A percentile compares a stretch with the other conserved stretches of the same genome.
Evolutionary conservation across 2,797 vertebrate genomes (phyloP).

Genomic region (Tadarida brasiliensis): DNA sequence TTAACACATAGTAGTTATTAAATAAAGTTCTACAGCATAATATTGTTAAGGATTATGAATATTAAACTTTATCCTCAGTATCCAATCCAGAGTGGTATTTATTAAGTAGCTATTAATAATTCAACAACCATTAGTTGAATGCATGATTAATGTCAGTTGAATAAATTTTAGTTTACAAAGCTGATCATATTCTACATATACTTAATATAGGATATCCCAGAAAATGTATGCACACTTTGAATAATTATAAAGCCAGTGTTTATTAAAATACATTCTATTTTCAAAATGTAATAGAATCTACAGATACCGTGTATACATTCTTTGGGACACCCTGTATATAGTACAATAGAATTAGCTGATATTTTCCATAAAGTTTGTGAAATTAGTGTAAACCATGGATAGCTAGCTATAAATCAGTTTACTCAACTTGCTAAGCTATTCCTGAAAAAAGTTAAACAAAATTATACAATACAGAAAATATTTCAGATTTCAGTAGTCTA

Average conservation of each 20-base stretch:
- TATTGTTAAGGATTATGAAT: background rate
- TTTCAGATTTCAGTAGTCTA: constrained; percentile 3
- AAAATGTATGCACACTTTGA: too few species aligned
- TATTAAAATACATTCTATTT: too few species aligned
- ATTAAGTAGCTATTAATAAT: constrained; percentile 10
- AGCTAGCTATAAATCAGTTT: constrained; percentile 15
- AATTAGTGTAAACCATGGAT: background rate
- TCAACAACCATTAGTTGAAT: constrained; percentile 26
- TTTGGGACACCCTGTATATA: background rate
- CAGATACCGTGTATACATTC: too few species aligned
- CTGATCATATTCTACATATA: background rate
- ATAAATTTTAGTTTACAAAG: constrained; percentile 34
- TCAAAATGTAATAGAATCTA: too few species aligned
- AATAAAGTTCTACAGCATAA: constrained; percentile 5
- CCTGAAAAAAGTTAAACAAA: constrained; percentile 1
- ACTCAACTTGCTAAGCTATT: background rate
- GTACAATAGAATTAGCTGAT: background rate
- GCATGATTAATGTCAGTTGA: background rate
- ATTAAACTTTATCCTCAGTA: constrained; percentile 3
- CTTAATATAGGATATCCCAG: background rate
- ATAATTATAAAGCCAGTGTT: too few species aligned
- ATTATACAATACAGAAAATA: constrained; percentile 30
- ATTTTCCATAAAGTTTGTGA: constrained; percentile 49
- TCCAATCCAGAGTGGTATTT: background rate
- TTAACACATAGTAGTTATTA: background rate